phyloP scores from a whole-genome alignment of 2,888 invertebrate genomes.

The Tuberolachnus salignus region DNA sequence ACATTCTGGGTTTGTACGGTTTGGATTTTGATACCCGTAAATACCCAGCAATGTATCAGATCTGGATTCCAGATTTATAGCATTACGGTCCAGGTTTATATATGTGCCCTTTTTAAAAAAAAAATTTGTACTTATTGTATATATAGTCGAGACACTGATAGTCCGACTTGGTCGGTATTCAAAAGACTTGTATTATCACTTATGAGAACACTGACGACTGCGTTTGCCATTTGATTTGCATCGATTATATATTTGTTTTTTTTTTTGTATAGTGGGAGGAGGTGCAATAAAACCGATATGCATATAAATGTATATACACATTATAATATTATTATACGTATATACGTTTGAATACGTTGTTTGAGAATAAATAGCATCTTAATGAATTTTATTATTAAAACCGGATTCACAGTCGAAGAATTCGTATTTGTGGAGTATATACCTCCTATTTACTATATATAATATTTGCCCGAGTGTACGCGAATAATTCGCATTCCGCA shows the following conservation, averaged over 20 bases:
- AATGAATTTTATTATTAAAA: conserved; percentile 47
- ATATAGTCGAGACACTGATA: too few species aligned
- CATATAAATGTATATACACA: neutral
- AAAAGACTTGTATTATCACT: neutral
- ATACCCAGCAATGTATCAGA: too few species aligned
- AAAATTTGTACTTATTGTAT: too few species aligned
- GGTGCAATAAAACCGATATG: conserved; percentile 27
- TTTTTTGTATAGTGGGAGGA: neutral
- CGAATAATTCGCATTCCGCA: conserved; percentile 26
- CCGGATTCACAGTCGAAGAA: conserved; percentile 34
- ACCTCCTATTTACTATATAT: too few species aligned
- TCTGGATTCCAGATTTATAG: too few species aligned
- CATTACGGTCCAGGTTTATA: too few species aligned
- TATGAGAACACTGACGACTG: neutral
- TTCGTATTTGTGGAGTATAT: conserved; percentile 27
- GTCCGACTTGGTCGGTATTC: neutral
- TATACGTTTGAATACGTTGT: neutral
- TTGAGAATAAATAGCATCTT: conserved; percentile 28
- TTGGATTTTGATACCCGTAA: too few species aligned
- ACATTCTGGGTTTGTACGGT: too few species aligned
- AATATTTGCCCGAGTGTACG: conserved; percentile 23
- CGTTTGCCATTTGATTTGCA: conserved; percentile 20
- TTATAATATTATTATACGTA: conserved; percentile 10
- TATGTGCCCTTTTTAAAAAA: too few species aligned
- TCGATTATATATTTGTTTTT: conserved; percentile 19